Percentiles rank a stretch among this genome's conserved stretches.
phyloP scores from a whole-genome alignment of 1,140 invertebrate species.

The Drosophila seguyi region DNA sequence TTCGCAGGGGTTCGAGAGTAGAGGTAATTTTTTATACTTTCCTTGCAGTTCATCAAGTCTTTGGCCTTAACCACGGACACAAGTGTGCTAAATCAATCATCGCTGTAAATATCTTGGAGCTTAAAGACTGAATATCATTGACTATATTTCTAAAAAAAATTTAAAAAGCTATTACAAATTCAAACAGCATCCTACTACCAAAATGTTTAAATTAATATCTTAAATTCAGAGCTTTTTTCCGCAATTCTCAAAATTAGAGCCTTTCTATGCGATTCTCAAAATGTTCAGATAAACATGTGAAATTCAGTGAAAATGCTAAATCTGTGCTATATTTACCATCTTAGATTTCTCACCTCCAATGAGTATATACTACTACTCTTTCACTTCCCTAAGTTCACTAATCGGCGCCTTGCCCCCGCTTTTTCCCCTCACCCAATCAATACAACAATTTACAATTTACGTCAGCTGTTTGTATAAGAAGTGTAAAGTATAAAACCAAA shows the following conservation, averaged over 20 bases:
- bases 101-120: background rate
- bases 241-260: constrained; percentile 1
- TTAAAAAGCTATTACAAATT: too few species aligned
- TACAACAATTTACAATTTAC: constrained; percentile 64
- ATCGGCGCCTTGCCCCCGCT: constrained; percentile 4
- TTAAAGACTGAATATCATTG: background rate
- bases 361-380: too few species aligned
- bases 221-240: background rate
- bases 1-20: constrained; percentile 1
- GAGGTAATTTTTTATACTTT: constrained; percentile 26
- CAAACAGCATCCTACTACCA: background rate
- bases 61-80: background rate
- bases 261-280: constrained; percentile 8
- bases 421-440: constrained; percentile 29
- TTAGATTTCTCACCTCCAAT: constrained; percentile 16
- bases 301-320: constrained; percentile 3
- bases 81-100: constrained; percentile 2
- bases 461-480: constrained; percentile 67
- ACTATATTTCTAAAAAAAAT: background rate
- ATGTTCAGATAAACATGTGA: background rate
- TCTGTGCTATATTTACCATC: constrained; percentile 10
- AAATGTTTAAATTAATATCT: constrained; percentile 1
- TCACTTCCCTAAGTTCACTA: constrained; percentile 29
- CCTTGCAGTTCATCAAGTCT: constrained; percentile 11
- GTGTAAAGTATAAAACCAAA: constrained; percentile 43